These are phyloP conservation scores for Hyles lineata DNA, from an alignment of 2,888 invertebrate species.

Conservation along the genomic window DNA sequence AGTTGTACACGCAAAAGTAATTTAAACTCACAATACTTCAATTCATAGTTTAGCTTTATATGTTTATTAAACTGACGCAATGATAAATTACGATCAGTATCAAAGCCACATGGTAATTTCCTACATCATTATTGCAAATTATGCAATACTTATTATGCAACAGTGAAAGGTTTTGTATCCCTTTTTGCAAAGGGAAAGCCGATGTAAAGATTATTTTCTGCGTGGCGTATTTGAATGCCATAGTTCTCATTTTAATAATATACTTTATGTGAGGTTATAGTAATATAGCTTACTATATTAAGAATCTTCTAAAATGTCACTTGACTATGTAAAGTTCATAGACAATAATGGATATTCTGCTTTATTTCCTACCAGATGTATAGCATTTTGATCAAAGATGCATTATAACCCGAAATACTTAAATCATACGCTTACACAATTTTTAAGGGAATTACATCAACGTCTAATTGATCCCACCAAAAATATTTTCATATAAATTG, in stretches of 20 bases:
- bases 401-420: too few relatives aligned
- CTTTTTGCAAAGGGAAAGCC: slow-evolving; percentile 16
- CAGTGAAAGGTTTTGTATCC: slow-evolving; percentile 18
- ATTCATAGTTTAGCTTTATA: slow-evolving; percentile 1
- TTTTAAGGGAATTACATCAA: too few relatives aligned
- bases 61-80: slow-evolving; percentile 8
- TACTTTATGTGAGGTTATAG: not conserved
- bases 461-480: too few relatives aligned
- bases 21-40: not conserved
- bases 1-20: not conserved
- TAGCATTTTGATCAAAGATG: too few relatives aligned
- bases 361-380: too few relatives aligned
- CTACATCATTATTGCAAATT: slow-evolving; percentile 14
- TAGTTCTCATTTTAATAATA: slow-evolving; percentile 1
- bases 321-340: too few relatives aligned
- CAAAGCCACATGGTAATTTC: slow-evolving; percentile 20
- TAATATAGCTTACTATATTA: too few relatives aligned
- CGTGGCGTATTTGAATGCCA: not conserved
- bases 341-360: too few relatives aligned
- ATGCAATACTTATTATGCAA: slow-evolving; percentile 5
- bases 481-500: too few relatives aligned
- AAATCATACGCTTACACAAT: too few relatives aligned
- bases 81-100: slow-evolving; percentile 13
- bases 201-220: not conserved
- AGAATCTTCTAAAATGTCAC: too few relatives aligned